Evolutionary conservation across 1,140 invertebrate genomes (phyloP), one percentile per base, ranked within the genome.

Genomic region (Temnothorax longispinosus): DNA sequence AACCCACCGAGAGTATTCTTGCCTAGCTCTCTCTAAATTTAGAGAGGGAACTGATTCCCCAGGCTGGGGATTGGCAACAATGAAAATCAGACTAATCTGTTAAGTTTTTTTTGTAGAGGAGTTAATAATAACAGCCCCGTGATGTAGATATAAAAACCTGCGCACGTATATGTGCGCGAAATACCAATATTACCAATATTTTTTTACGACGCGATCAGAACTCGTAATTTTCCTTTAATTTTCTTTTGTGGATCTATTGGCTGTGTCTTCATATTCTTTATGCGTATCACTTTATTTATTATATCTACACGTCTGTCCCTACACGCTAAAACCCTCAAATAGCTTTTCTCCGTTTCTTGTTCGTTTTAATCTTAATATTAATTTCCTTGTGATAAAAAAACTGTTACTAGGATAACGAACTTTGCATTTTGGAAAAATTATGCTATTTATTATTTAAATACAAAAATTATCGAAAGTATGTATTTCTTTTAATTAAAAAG

Each of bases 201-300:
- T 90, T 90, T 90, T 90, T 56, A 87, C 41, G 32, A 38, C 50
- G 75, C 85, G 85, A 90, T 89, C 80, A 87, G n/a, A 54, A 56
- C 27, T 41, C 44, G 21, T 56, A 54, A 86, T 78, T 89, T 71
- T 71, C 2, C 35, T 54, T 18, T 18, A 64, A 90, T 85, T 71
- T 74, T 85, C 18, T 2, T 62, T 41, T 5, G 3, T 32, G 2
- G 5, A 74, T 5, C 13, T 21, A 54, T 54, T 38, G 35, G 4
- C 27, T 52, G 47, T 52, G 47, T 18, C 4, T 35, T 54, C 21
- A 27, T 41, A 41, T 41, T 3, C 1, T 27, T 27, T 0, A 27
- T 27, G 6, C 10, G 18, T 27, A 13, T 67, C 60, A 82, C 8
- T 38, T 65, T 41, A 67, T 44, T 13, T 11, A 69, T 69, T 69